Percentiles rank a stretch among this genome's conserved stretches.
Conservation (phyloP, 1,140 invertebrate genomes). For the Helicoverpa armigera region DNA sequence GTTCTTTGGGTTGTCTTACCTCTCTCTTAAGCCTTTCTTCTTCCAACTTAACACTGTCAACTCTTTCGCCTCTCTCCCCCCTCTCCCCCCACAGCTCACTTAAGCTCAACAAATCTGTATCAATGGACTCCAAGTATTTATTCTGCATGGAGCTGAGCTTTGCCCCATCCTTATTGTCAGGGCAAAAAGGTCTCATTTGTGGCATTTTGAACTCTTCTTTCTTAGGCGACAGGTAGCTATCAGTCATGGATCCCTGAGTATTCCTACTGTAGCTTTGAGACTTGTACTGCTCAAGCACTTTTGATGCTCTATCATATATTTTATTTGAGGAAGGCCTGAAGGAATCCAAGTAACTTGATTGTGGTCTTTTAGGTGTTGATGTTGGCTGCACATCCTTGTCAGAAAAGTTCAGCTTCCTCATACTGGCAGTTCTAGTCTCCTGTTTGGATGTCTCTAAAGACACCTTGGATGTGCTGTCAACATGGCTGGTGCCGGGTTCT, state of each 20-base stretch:
- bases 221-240: constrained; percentile 66
- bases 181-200: constrained; percentile 74
- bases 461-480: background rate
- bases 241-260: constrained; percentile 60
- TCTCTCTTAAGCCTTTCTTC: constrained; percentile 92
- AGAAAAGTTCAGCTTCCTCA: constrained; percentile 74
- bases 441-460: constrained; percentile 50
- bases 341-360: constrained; percentile 62
- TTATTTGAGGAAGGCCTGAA: constrained; percentile 80
- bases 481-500: constrained; percentile 38
- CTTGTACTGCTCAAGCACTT: constrained; percentile 80
- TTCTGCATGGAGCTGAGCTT: constrained; percentile 63
- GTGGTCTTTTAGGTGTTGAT: constrained; percentile 75
- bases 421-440: constrained; percentile 69
- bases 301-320: constrained; percentile 76
- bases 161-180: constrained; percentile 62
- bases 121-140: constrained; percentile 72
- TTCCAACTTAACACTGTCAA: constrained; percentile 88
- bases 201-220: constrained; percentile 82
- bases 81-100: constrained; percentile 87
- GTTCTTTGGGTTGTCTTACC: constrained; percentile 73
- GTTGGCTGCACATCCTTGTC: constrained; percentile 79
- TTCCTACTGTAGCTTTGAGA: constrained; percentile 68
- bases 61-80: constrained; percentile 71
- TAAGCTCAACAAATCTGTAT: constrained; percentile 83